Base-by-base conservation (phyloP, 2,888 invertebrate species). In the Hyles lineata region DNA sequence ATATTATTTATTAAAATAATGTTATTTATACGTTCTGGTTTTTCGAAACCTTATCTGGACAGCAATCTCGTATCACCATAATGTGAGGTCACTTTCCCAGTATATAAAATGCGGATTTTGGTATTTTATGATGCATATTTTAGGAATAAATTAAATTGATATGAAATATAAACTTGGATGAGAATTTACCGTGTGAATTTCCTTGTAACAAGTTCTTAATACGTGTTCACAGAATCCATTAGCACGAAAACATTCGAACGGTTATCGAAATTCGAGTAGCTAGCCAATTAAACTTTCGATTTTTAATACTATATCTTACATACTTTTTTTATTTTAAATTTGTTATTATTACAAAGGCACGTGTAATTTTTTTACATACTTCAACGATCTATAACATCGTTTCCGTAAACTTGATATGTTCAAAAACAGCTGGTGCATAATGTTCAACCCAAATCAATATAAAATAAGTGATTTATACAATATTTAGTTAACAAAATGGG, bases 111-210 rank as follows among this genome's bases (percentile, higher is more conserved):
- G 11, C 11, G 35, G 43, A 43, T 35, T 35, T 35, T 6, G 5
- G n/a, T 43, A 23, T 5, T 63, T 43, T 43, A 32, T 62, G 35
- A 35, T 21, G 9, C 43, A 15, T 9, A 35, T 63, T 5, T 63
- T 21, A n/a, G 9, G 15, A 25, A 60, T 35, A 19, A 32, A 63
- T 63, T n/a, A 35, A 21, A 21, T 35, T 63, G 32, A 4, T 23
- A 60, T 3, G 0, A 9, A 62, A 62, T 19, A 63, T 35, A 35
- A 35, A 63, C 62, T 35, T 21, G 21, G 11, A 32, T 62, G 35
- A 62, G 15, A 62, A 21, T 50, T 67, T 67, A 21, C 11, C 32
- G 29, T 67, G 63, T 43, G 63, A 67, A 43, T 67, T 67, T 67
- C 61, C 32, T 62, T 32, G 32, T 32, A 62, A 29, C 29, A 29